Base-by-base conservation (phyloP, 2,888 invertebrate genomes). In the Drosophila melanosoma region DNA sequence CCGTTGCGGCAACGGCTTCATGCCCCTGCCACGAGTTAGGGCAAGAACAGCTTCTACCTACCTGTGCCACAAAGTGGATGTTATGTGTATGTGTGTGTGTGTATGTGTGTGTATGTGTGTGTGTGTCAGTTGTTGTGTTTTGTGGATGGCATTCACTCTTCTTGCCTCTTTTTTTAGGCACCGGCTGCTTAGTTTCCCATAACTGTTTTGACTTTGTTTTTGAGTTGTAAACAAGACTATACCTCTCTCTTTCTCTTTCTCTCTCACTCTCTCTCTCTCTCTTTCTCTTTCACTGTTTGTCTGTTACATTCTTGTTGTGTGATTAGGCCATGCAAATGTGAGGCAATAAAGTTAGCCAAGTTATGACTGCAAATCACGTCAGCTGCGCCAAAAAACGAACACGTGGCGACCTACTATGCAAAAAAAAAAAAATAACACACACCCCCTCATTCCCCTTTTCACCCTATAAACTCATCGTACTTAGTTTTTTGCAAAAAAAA, bases 301-400 rank as follows among this genome's bases (percentile, higher is more conserved):
- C 65, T 45, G 23, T 45, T 36, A 54, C 23, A 7, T 20, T 32
- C 3, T 1, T n/a, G 23, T n/a, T 54, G 26, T 57, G 60, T 74
- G 89, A 78, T 88, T 82, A 79, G 76, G 72, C 78, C 73, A 86
- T 69, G 82, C 74, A 74, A 76, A 83, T 80, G 61, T 70, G 70
- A 68, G 69, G 72, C 76, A 83, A 88, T 83, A 88, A 83, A 76
- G 60, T 76, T 65, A 74, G 73, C 72, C 76, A 76, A 87, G 76
- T 89, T 89, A 87, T 85, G 75, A 74, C 81, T 77, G 59, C 65
- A 81, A 89, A 88, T 90, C 87, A 88, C 87, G 87, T 82, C 83
- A 87, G 57, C 56, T 42, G 73, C 33, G 52, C 60, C 66, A 45
- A 66, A 54, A 66, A 67, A 49, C 73, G 82, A 45, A 79, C 83